A percentile compares a stretch with the other conserved stretches of the same genome.
phyloP scores from a whole-genome alignment of 2,113 vertebrate genomes.

The Laterallus jamaicensis region DNA sequence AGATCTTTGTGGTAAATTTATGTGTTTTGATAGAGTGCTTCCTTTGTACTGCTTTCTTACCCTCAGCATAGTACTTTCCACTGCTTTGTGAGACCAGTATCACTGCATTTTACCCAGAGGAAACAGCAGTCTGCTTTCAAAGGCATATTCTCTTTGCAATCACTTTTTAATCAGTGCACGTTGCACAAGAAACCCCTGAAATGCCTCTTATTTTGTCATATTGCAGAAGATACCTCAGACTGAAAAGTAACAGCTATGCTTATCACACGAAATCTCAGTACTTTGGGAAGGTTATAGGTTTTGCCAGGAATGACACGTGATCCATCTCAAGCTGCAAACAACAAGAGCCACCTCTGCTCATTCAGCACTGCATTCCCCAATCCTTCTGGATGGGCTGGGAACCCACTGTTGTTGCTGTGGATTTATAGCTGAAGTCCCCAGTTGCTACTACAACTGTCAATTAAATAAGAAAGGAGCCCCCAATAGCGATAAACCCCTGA shows the following conservation, averaged over 20 bases:
- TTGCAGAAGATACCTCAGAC: neutral
- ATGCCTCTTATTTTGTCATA: neutral
- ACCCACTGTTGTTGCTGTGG: neutral
- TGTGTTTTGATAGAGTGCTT: neutral
- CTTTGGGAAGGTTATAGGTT: neutral
- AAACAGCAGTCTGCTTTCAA: neutral
- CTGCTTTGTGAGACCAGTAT: neutral
- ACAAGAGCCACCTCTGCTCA: neutral
- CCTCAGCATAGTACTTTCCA: neutral
- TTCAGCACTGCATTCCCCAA: neutral
- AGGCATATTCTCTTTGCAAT: neutral
- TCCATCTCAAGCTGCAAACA: neutral
- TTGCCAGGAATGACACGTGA: neutral
- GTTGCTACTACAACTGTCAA: neutral
- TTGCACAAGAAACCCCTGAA: neutral
- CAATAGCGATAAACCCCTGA: neutral
- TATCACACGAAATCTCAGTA: neutral
- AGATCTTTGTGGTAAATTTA: neutral
- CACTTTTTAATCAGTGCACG: neutral
- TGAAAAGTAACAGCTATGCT: neutral
- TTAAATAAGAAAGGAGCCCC: neutral
- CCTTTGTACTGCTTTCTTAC: neutral
- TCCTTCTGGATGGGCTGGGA: neutral
- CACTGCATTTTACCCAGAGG: neutral
- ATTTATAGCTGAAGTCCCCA: neutral